phyloP scores from a whole-genome alignment of 1,140 invertebrate genomes.

The Drosophila lacertosa region DNA sequence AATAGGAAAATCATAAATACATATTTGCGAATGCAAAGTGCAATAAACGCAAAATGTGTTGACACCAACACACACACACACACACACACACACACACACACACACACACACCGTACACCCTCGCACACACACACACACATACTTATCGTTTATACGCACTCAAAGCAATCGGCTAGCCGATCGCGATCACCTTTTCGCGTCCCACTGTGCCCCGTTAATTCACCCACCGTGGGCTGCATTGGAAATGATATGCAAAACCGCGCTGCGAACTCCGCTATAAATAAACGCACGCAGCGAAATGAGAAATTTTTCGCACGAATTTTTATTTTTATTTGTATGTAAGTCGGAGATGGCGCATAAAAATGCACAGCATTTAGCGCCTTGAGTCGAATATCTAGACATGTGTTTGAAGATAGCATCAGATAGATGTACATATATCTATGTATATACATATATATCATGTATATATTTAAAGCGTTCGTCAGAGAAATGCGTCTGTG shows the following conservation, averaged over 20 bases:
- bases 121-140: neutral
- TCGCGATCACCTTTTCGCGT: slow-evolving; percentile 29
- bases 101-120: slow-evolving; percentile 10
- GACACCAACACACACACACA: slow-evolving; percentile 8
- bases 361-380: slow-evolving; percentile 63
- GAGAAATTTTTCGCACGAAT: slow-evolving; percentile 51
- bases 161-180: slow-evolving; percentile 11
- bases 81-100: slow-evolving; percentile 4
- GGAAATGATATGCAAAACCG: slow-evolving; percentile 75
- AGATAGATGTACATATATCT: slow-evolving; percentile 20
- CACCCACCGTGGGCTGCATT: slow-evolving; percentile 55
- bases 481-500: slow-evolving; percentile 31
- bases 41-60: slow-evolving; percentile 65
- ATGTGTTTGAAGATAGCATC: slow-evolving; percentile 20
- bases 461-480: slow-evolving; percentile 8
- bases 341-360: slow-evolving; percentile 58
- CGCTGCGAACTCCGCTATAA: slow-evolving; percentile 54
- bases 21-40: slow-evolving; percentile 53
- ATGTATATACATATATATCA: slow-evolving; percentile 16
- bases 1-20: slow-evolving; percentile 35
- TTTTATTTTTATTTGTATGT: slow-evolving; percentile 71
- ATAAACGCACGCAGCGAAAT: slow-evolving; percentile 67
- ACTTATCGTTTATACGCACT: slow-evolving; percentile 16
- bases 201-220: neutral
- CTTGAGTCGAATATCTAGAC: slow-evolving; percentile 42